Evolutionary conservation across 2,113 vertebrate species (phyloP).

Genomic region (Aphelocoma coerulescens): DNA sequence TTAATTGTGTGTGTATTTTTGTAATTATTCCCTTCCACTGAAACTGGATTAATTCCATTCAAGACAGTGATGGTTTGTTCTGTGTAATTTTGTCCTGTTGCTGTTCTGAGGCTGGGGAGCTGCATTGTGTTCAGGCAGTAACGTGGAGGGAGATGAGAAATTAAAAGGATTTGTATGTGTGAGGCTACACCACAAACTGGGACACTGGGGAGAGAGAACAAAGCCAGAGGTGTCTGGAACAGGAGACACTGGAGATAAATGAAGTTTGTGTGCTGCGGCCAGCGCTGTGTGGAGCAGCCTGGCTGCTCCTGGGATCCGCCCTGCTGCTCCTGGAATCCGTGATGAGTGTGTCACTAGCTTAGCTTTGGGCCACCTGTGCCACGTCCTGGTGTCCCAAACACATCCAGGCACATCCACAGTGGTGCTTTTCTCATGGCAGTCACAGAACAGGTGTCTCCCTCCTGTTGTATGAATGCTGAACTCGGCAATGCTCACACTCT

Average conservation of each 20-base stretch:
- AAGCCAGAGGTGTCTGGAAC: not conserved
- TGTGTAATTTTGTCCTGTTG: not conserved
- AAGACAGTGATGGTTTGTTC: not conserved
- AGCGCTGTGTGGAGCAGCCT: not conserved
- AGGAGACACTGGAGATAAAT: not conserved
- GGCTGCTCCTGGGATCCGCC: not conserved
- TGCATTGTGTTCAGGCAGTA: not conserved
- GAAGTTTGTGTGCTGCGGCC: not conserved
- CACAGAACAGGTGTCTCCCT: not conserved
- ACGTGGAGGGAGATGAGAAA: not conserved
- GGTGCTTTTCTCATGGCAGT: not conserved
- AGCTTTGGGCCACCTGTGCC: not conserved
- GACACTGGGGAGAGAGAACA: not conserved
- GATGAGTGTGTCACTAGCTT: not conserved
- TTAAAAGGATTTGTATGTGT: not conserved
- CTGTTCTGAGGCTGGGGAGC: not conserved
- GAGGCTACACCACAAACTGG: not conserved
- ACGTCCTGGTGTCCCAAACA: fast-evolving
- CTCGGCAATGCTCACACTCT: fast-evolving
- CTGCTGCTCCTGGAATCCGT: not conserved
- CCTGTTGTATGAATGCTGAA: not conserved
- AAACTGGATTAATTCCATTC: not conserved
- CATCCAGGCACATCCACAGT: not conserved
- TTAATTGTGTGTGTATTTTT: not conserved
- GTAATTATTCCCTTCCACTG: not conserved